These are phyloP conservation scores for Scyliorhinus canicula DNA, from an alignment of 2,797 vertebrate genomes.

Conservation along the genomic window DNA sequence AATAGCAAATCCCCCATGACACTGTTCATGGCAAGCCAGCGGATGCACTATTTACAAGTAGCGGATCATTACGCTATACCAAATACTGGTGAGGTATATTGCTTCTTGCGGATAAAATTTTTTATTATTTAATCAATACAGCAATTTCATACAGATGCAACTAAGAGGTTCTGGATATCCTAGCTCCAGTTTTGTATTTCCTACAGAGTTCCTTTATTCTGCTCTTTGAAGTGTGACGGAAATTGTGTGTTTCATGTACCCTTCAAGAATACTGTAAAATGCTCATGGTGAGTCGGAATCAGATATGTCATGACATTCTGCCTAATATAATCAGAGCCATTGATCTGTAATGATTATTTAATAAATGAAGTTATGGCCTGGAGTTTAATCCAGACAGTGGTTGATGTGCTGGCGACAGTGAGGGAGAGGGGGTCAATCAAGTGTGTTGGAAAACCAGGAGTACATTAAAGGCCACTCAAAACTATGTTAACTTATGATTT, in stretches of 20 bases:
- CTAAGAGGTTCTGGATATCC: background rate
- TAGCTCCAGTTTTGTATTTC: background rate
- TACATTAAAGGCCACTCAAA: too few species aligned
- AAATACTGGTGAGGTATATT: background rate
- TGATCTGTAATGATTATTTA: background rate
- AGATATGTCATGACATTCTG: background rate
- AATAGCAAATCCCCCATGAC: too few species aligned
- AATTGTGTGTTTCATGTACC: background rate
- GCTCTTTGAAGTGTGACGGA: background rate
- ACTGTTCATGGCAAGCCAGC: background rate
- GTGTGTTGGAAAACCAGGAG: background rate
- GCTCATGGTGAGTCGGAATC: background rate
- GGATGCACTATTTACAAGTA: background rate
- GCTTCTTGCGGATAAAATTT: background rate
- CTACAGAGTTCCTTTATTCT: background rate
- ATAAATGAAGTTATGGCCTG: background rate
- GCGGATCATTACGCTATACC: background rate
- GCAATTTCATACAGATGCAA: too few species aligned
- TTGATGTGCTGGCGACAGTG: background rate
- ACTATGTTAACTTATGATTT: background rate
- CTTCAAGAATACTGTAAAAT: background rate
- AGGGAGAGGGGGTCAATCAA: background rate
- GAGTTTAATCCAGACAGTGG: background rate
- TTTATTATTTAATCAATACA: background rate
- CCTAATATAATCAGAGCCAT: background rate